Evolutionary conservation across 2,797 vertebrate genomes (phyloP), one percentile per base, ranked within the genome.

Genomic region (Capromys pilorides): DNA sequence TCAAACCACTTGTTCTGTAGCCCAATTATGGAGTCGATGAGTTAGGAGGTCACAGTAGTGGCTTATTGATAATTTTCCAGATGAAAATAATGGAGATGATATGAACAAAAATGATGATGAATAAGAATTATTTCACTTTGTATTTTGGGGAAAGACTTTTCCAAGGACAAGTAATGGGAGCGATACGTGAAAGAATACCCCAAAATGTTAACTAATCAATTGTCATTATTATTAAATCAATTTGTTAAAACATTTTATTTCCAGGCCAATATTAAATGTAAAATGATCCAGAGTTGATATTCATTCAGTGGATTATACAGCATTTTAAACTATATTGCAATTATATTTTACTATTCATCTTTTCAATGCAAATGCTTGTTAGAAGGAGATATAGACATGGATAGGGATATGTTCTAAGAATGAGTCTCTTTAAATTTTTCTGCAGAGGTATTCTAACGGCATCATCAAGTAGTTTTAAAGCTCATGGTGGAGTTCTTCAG

Each of bases 391-490:
- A 77, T 21, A 61, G 19, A 45, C 28, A 64, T 5, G 39, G 41
- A 36, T 19, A 62, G n/a, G 18, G 59, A 61, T 26, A 54, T 14
- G 5, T 67, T 19, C 8, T 79, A 75, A 77, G 26, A 57, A 57
- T 9, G 13, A 59, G 16, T 88, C 2, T 54, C 69, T 45, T 93
- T 94, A 71, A 64, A 64, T 49, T 54, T 78, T 79, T 21, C 59
- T 26, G 51, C 75, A 9, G n/a, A 77, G 6, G 14, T 51, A 14
- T 7, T 26, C 33, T 69, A 81, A 9, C 11, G 13, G 3, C n/a
- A 51, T n/a, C 49, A 64, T 49, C 19, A n/a, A 28, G 31, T 80
- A n/a, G n/a, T n/a, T 89, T 75, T 93, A 79, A 93, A 88, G 84
- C 12, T 75, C n/a, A 89, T 8, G 16, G 10, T 54, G 33, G 14